Evolutionary conservation across 2,888 invertebrate genomes (phyloP), one percentile per base, ranked within the genome.

Genomic region (Blastobasis adustella): DNA sequence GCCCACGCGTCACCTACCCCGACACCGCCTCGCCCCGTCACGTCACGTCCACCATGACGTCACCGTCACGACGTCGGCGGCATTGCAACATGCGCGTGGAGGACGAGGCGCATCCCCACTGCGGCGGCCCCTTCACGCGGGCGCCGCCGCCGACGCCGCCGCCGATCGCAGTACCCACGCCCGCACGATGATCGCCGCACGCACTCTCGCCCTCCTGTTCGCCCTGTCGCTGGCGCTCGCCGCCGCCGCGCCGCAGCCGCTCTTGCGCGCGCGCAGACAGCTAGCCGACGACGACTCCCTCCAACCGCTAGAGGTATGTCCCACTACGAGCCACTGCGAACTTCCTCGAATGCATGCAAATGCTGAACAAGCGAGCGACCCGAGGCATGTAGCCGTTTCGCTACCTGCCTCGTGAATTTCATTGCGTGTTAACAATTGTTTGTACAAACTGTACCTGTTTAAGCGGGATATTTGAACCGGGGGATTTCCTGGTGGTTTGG

Each of bases 231-330:
- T 68, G 52, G 60, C 65, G 58, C 70, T 61, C 56, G 63, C 58
- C 63, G 63, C 62, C 53, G 64, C 69, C 39, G 57, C 66, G 38
- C 59, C 66, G 56, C 61, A 60, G 62, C 66, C 59, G 57, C 60
- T 53, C 55, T 60, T 61, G 56, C 68, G 73, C 54, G 59, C 44
- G 47, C 76, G 81, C 63, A 69, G 86, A 5, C 87, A 87, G 63
- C 81, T 87, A 59, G 71, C 76, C 56, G 82, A 79, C 58, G 85
- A 84, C 65, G 67, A 84, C 64, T 55, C 76, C 10, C 73, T 86
- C 61, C 86, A 85, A 69, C 86, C 86, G 51, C 71, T 86, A 50
- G 79, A 87, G 68, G 87, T 87, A 69, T 58, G 69, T 63, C 52
- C 46, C 42, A 42, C 50, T 49, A 39, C 43, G 47, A 49, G 51